Evolutionary conservation across 2,888 invertebrate genomes (phyloP).

Genomic region (Melipona bicolor): DNA sequence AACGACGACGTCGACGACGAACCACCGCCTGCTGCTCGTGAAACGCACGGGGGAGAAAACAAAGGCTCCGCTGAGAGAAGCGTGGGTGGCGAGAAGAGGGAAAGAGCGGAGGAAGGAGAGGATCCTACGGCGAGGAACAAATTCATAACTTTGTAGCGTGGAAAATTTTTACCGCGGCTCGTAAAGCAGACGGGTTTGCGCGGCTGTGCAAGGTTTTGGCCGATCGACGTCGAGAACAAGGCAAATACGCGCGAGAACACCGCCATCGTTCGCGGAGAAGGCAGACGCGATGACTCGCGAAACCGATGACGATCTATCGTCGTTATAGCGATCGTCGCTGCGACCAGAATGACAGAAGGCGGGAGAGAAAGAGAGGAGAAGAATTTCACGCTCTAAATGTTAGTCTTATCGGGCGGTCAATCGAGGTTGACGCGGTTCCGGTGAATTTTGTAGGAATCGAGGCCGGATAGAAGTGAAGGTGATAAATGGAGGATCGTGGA

Average conservation of each 20-base stretch:
- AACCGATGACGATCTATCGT: constrained; percentile 50
- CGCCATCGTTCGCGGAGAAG: constrained; percentile 37
- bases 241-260: constrained; percentile 55
- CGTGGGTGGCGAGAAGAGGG: constrained; percentile 19
- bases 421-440: neutral
- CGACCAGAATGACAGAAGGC: neutral
- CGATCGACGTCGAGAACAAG: constrained; percentile 28
- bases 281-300: constrained; percentile 44
- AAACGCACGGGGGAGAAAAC: constrained; percentile 23
- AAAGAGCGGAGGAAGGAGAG: neutral
- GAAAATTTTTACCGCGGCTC: constrained; percentile 73
- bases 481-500: neutral
- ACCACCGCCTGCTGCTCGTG: neutral
- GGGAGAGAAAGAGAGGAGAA: neutral
- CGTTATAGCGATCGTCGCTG: neutral
- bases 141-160: constrained; percentile 75
- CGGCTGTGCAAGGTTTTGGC: constrained; percentile 53
- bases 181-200: constrained; percentile 61
- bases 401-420: neutral
- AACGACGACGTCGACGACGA: constrained; percentile 6
- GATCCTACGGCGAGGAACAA: constrained; percentile 53
- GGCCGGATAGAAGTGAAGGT: no score
- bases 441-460: neutral
- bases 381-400: neutral
- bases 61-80: neutral